Evolutionary conservation across 2,113 vertebrate species (phyloP).

Genomic region (Tor tambroides): DNA sequence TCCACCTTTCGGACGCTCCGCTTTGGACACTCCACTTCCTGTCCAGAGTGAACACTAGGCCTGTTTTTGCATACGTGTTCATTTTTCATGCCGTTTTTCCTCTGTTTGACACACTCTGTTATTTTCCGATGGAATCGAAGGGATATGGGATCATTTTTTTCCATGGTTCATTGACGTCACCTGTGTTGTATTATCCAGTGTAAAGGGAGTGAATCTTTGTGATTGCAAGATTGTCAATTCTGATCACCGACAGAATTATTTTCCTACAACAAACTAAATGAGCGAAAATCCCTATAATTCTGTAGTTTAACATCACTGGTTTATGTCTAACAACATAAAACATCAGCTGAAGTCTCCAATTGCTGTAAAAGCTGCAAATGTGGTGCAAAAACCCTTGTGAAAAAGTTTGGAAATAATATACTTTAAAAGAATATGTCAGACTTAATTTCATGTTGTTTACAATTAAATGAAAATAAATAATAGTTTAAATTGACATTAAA

Average conservation of each 20-base stretch:
- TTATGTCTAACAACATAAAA: neutral
- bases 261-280: neutral
- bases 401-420: neutral
- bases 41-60: slow-evolving; percentile 60
- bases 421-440: neutral
- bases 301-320: neutral
- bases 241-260: neutral
- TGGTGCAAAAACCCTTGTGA: neutral
- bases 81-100: slow-evolving; percentile 52
- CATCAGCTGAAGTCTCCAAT: neutral
- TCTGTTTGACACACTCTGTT: slow-evolving; percentile 47
- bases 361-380: neutral
- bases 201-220: neutral
- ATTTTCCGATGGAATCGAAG: slow-evolving; percentile 41
- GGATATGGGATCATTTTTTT: slow-evolving; percentile 46
- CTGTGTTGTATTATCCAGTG: neutral
- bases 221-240: neutral
- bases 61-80: slow-evolving; percentile 57
- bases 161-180: slow-evolving; percentile 39
- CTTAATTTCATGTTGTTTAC: no score
- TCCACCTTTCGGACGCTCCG: slow-evolving; percentile 54
- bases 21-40: slow-evolving; percentile 68
- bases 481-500: neutral
- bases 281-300: neutral
- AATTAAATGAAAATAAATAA: neutral